A percentile compares a stretch with the other conserved stretches of the same genome.
Evolutionary conservation across 37 sponge, comb jelly and placozoan genomes (phyloP).

Genomic region (Sycon ciliatum): DNA sequence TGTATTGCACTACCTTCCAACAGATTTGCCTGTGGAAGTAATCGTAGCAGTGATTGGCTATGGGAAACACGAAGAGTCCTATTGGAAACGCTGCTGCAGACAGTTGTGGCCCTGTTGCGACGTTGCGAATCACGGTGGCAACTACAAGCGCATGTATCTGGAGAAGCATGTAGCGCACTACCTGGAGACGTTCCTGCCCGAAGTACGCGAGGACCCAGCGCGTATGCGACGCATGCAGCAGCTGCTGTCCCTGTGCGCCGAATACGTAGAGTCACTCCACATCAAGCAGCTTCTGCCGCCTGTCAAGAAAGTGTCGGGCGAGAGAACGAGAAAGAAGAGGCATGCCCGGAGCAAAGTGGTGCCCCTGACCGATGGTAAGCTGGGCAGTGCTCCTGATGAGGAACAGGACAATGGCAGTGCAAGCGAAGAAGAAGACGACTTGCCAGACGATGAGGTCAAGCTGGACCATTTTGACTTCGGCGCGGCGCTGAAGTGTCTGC

Average conservation of each 20-base stretch:
- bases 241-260: constrained; percentile 51
- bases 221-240: constrained; percentile 41
- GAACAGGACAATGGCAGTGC: too few species aligned
- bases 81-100: constrained; percentile 78
- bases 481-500: constrained; percentile 36
- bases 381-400: too few species aligned
- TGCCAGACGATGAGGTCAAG: too few species aligned
- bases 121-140: constrained; percentile 39
- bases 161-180: constrained; percentile 66
- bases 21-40: too few species aligned
- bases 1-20: too few species aligned
- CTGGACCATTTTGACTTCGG: constrained; percentile 69
- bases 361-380: constrained; percentile 19
- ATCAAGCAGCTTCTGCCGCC: constrained; percentile 70
- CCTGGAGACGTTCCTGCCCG: constrained; percentile 67
- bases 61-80: constrained; percentile 62
- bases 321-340: constrained; percentile 50
- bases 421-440: too few species aligned
- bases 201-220: constrained; percentile 25
- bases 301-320: constrained; percentile 18
- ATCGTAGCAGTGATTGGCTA: too few species aligned
- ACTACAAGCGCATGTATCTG: constrained; percentile 86
- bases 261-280: constrained; percentile 50
- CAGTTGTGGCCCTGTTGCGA: constrained; percentile 69
- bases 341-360: constrained; percentile 23